Conservation (phyloP, 2,113 vertebrate species). For the Dipodomys spectabilis region DNA sequence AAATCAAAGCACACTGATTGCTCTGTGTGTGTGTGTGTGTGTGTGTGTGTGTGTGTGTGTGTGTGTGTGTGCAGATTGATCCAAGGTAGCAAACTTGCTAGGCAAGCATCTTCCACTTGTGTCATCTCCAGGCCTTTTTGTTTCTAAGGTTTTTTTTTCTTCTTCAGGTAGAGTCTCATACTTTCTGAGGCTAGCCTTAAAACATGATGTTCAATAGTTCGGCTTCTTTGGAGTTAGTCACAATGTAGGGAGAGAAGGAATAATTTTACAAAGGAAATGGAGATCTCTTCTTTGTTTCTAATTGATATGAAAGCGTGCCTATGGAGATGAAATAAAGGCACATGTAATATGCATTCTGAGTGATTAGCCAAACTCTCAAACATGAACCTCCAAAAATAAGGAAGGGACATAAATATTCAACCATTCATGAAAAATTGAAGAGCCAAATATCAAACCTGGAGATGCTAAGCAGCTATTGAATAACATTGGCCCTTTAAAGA, state of each 20-base stretch:
- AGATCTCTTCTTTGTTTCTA: background rate
- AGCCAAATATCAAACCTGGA: background rate
- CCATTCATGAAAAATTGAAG: background rate
- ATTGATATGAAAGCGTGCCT: background rate
- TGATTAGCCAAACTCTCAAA: background rate
- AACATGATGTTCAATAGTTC: too few relatives aligned
- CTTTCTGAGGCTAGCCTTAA: background rate
- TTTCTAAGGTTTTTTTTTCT: background rate
- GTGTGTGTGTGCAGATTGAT: too few relatives aligned
- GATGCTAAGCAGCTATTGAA: background rate
- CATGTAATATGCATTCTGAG: fast-evolving
- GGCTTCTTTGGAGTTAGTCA: background rate
- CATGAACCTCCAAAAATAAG: background rate
- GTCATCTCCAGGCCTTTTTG: too few relatives aligned
- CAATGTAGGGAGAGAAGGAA: too few relatives aligned
- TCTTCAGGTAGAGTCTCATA: background rate
- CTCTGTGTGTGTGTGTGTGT: too few relatives aligned
- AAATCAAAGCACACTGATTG: too few relatives aligned
- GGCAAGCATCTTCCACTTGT: too few relatives aligned
- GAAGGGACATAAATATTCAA: background rate
- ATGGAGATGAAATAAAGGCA: background rate
- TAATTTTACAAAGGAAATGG: background rate
- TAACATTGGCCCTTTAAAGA: background rate
- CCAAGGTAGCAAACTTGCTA: too few relatives aligned
- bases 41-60: too few relatives aligned